phyloP scores from a whole-genome alignment of 2,113 vertebrate species.

The Sebastes schlegelii region DNA sequence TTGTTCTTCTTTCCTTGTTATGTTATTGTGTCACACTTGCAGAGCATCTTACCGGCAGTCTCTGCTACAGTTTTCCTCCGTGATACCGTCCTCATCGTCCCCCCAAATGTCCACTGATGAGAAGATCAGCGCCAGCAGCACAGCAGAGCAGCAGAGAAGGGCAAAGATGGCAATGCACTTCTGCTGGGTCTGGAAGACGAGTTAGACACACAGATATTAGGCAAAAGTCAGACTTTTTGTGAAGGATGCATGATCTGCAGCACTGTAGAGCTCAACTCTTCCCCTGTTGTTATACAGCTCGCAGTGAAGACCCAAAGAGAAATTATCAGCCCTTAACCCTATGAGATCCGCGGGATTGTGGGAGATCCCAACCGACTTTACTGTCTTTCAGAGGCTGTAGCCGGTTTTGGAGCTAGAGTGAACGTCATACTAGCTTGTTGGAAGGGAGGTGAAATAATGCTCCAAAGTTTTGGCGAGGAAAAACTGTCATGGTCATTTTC shows the following conservation, averaged over 20 bases:
- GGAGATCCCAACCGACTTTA: too few species aligned
- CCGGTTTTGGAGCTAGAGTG: too few species aligned
- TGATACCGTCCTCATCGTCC: constrained; percentile 92
- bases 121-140: constrained; percentile 92
- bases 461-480: too few species aligned
- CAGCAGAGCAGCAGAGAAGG: constrained; percentile 93
- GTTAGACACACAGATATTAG: neutral
- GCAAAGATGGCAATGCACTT: constrained; percentile 96
- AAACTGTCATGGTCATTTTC: too few species aligned
- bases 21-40: neutral
- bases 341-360: too few species aligned
- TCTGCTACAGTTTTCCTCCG: constrained; percentile 94
- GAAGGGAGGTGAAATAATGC: too few species aligned
- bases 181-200: constrained; percentile 91
- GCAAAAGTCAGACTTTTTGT: neutral
- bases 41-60: constrained; percentile 91
- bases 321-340: constrained; percentile 16
- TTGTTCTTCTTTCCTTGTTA: neutral
- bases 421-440: too few species aligned
- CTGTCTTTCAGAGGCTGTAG: too few species aligned
- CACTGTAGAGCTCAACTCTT: neutral
- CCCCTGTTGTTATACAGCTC: neutral
- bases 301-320: constrained; percentile 7
- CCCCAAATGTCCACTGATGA: constrained; percentile 95
- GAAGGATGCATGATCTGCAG: neutral